These are phyloP conservation scores for Thalpophila matura DNA, from an alignment of 2,888 invertebrate species.

Conservation along the genomic window DNA sequence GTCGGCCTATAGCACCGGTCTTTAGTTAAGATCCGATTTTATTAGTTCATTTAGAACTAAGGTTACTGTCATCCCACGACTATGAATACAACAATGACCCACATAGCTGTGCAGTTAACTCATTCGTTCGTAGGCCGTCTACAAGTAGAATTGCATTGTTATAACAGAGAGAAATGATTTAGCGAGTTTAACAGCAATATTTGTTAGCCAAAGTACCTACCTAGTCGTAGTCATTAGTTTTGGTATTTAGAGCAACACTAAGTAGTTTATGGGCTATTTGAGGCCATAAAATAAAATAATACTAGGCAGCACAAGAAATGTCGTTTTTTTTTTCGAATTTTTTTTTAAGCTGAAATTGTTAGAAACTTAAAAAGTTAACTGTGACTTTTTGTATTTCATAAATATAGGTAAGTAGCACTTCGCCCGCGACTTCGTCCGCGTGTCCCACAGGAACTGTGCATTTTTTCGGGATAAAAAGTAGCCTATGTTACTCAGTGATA, in stretches of 20 bases:
- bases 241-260: slow-evolving; percentile 1
- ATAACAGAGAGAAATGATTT: slow-evolving; percentile 29
- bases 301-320: background rate
- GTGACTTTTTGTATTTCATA: no score
- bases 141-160: slow-evolving; percentile 5
- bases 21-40: slow-evolving; percentile 18
- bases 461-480: no score
- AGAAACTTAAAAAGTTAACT: no score
- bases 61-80: slow-evolving; percentile 15
- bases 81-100: slow-evolving; percentile 52
- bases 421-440: no score
- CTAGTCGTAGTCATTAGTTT: slow-evolving; percentile 2
- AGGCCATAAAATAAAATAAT: background rate
- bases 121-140: slow-evolving; percentile 32
- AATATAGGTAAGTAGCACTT: no score
- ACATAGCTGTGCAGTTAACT: slow-evolving; percentile 30
- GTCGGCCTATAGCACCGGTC: no score
- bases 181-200: slow-evolving; percentile 33
- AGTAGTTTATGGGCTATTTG: background rate
- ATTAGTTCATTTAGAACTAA: background rate
- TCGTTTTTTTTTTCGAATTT: no score
- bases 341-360: no score
- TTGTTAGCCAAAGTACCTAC: slow-evolving; percentile 20
- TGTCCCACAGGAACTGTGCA: no score
- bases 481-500: no score